Base-by-base conservation (phyloP, 2,888 invertebrate species). In the Agonopterix subpropinquella region DNA sequence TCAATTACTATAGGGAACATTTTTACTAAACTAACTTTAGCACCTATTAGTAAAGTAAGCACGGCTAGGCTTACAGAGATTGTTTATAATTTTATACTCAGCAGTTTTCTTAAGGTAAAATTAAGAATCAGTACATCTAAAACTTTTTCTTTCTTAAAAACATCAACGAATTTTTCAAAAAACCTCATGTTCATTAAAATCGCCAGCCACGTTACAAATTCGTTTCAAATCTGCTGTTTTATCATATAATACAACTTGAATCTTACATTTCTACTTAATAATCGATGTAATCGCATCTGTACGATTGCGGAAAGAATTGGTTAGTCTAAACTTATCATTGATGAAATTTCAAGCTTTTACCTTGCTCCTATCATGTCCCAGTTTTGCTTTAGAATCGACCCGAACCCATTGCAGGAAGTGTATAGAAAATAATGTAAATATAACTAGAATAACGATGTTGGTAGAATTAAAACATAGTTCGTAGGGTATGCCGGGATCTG, bases 1-100 rank as follows among this genome's bases (percentile, higher is more conserved):
- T 93, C 93, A 93, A 93, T 93, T 93, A 93, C 90, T 92, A 90
- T 92, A 93, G 93, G 93, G 93, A 93, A 93, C 93, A 93, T 92
- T 89, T 52, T 89, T 90, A 90, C 89, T 90, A 90, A 49, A 49
- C 78, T 83, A 84, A 82, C 76, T 85, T 64, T 80, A 88, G 86
- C 84, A 84, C 80, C 80, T 87, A 85, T 75, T 84, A 86, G 73
- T 62, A 61, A 77, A 57, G 83, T 87, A 87, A 87, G 84, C 85
- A 71, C 74, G 69, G 67, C 71, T 85, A 87, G 80, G 82, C 86
- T 85, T 85, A 86, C 85, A 68, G 73, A 70, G 50, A 71, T 72
- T 67, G 77, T 87, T 87, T 85, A 84, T 87, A 88, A 88, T 87
- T 87, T 87, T 88, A 80, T 88, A 87, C 84, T 81, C 83, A 72